Evolutionary conservation across 1,140 invertebrate genomes (phyloP).

Genomic region (Zophobas morio): DNA sequence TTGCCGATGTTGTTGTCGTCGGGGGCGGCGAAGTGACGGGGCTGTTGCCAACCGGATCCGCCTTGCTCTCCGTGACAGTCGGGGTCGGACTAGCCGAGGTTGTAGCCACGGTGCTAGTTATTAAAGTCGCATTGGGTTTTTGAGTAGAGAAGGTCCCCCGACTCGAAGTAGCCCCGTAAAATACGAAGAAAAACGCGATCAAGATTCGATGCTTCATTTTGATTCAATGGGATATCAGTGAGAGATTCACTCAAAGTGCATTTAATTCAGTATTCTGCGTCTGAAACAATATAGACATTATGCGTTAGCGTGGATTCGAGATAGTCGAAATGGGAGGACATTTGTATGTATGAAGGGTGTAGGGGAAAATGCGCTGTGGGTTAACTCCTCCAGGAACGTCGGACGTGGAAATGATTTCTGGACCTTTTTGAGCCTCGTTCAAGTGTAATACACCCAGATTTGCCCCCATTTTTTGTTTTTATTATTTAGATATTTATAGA

Average conservation of each 20-base stretch:
- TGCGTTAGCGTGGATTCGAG: background rate
- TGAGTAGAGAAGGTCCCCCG: conserved; percentile 14
- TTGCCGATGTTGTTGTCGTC: conserved; percentile 46
- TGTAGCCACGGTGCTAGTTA: conserved; percentile 29
- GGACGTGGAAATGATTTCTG: too few relatives aligned
- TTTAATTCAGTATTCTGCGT: background rate
- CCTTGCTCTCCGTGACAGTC: conserved; percentile 22
- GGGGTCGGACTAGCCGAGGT: conserved; percentile 5
- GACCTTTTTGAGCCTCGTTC: too few relatives aligned
- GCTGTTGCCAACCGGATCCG: conserved; percentile 32
- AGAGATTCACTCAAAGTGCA: conserved; percentile 23
- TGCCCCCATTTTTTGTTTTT: too few relatives aligned
- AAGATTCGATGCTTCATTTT: conserved; percentile 43
- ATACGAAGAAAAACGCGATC: conserved; percentile 26
- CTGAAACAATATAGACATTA: background rate
- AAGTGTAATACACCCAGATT: too few relatives aligned
- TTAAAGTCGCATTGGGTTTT: conserved; percentile 44
- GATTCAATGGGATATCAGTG: conserved; percentile 2
- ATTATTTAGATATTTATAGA: too few relatives aligned
- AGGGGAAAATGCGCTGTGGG: too few relatives aligned
- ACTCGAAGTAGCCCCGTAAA: background rate
- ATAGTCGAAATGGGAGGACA: background rate
- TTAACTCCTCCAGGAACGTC: too few relatives aligned
- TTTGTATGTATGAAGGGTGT: too few relatives aligned
- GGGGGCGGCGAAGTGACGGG: conserved; percentile 30